Conservation (phyloP, 2,797 vertebrate species). For the Danionella dracula region DNA sequence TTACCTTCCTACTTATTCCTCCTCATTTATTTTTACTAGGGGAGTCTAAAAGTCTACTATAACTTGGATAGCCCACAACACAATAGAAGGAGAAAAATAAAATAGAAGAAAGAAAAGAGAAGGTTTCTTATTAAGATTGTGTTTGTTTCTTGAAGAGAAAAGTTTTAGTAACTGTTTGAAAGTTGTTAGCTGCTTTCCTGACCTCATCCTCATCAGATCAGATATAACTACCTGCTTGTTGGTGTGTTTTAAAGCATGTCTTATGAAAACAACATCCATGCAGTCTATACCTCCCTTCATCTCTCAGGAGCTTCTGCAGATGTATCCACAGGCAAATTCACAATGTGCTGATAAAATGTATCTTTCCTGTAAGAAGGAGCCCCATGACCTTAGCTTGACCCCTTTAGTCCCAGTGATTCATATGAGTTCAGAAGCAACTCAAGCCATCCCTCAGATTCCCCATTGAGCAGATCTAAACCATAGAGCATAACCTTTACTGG, state of each 20-base stretch:
- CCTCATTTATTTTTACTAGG: no score
- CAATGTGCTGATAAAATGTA: conserved; percentile 34
- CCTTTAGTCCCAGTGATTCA: conserved; percentile 19
- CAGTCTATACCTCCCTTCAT: conserved; percentile 9
- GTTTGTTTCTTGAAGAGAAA: no score
- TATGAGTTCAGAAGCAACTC: conserved; percentile 31
- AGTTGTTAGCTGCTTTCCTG: no score
- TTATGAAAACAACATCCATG: background rate
- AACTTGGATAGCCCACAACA: no score
- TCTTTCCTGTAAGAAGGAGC: conserved; percentile 29
- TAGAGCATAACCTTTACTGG: conserved; percentile 19
- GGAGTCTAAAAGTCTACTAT: no score
- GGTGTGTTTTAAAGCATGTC: no score
- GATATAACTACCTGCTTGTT: background rate
- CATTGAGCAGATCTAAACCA: background rate
- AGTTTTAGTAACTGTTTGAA: no score
- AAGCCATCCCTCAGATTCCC: conserved; percentile 39
- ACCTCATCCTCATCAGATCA: no score
- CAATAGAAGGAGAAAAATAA: no score
- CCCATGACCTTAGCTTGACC: conserved; percentile 33
- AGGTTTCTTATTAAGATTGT: no score
- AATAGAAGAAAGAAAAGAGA: no score
- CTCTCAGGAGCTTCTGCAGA: conserved; percentile 22
- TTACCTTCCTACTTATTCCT: no score
- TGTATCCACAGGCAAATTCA: conserved; percentile 41